A percentile compares a stretch with the other conserved stretches of the same genome.
phyloP scores from a whole-genome alignment of 2,797 vertebrate genomes.

The Mormyrus hasselquistii region DNA sequence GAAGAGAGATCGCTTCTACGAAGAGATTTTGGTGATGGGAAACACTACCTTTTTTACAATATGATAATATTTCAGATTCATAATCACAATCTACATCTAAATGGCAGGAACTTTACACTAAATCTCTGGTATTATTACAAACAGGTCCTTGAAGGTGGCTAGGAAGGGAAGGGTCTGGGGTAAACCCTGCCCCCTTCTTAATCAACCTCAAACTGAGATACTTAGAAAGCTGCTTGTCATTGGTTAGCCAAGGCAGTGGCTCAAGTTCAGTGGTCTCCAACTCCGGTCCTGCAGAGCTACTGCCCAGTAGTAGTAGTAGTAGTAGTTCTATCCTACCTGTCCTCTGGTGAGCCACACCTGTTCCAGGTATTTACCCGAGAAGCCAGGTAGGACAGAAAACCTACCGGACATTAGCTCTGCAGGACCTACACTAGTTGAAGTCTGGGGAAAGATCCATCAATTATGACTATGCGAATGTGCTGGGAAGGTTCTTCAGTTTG shows the following conservation, averaged over 20 bases:
- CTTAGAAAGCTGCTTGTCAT: conserved; percentile 28
- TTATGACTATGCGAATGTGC: conserved; percentile 25
- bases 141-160: background rate
- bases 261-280: background rate
- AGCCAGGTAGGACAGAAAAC: background rate
- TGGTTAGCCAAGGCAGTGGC: conserved; percentile 28
- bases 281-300: background rate
- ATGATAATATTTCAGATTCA: background rate
- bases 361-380: background rate
- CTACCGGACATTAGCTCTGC: background rate
- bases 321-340: background rate
- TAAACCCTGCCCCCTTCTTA: background rate
- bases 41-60: background rate
- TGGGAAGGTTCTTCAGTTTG: conserved; percentile 16
- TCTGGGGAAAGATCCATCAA: conserved; percentile 31
- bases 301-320: background rate
- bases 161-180: background rate
- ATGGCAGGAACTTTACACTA: background rate
- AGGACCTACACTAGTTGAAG: conserved; percentile 19
- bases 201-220: background rate
- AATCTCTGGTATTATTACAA: background rate
- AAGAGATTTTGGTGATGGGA: background rate
- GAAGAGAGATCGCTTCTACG: background rate
- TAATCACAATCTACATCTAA: background rate
- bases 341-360: background rate